Base-by-base conservation (phyloP, 1,140 invertebrate genomes). In the Heliconius nattereri region DNA sequence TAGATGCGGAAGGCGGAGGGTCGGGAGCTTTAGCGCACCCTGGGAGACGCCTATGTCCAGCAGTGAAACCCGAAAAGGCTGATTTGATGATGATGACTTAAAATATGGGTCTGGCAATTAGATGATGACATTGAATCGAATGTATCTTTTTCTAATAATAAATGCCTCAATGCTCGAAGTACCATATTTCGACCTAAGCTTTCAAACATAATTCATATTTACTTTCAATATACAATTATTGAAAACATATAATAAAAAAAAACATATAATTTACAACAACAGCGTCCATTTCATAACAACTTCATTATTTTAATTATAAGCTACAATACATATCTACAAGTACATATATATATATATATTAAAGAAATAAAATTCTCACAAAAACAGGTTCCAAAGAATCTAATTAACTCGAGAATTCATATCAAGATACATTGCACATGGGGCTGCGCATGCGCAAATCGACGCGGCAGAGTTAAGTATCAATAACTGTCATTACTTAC, bases 401-500 rank as follows among this genome's bases (percentile, higher is more conserved):
- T 89, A 91, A 94, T 94, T 92, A 94, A 89, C 87, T 84, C 85
- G 81, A 78, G 80, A 86, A 78, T 80, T 78, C 76, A 80, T 80
- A 89, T 89, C 84, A 83, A 85, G 83, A 86, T 87, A 86, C 85
- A 85, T 81, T 73, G 84, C 86, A 85, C 89, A 85, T 84, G 78
- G 73, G 77, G 79, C 81, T 82, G 80, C 83, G 80, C 81, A 84
- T 81, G 80, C 83, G 80, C 81, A 84, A 85, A 84, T 85, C 87
- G 45, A 81, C 76, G 80, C 85, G 86, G 87, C 87, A 86, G 87
- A 88, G 85, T 83, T 86, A 87, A 87, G 86, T 92, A 93, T 93
- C 88, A 92, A 91, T 92, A 91, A 91, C 89, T 92, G 91, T 91
- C 92, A 90, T 88, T 91, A 87, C 40, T 85, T 16, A 45, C 40